Conservation (phyloP, 30 jellyfish, hydroid and myxozoan species). For the Morbakka virulenta region DNA sequence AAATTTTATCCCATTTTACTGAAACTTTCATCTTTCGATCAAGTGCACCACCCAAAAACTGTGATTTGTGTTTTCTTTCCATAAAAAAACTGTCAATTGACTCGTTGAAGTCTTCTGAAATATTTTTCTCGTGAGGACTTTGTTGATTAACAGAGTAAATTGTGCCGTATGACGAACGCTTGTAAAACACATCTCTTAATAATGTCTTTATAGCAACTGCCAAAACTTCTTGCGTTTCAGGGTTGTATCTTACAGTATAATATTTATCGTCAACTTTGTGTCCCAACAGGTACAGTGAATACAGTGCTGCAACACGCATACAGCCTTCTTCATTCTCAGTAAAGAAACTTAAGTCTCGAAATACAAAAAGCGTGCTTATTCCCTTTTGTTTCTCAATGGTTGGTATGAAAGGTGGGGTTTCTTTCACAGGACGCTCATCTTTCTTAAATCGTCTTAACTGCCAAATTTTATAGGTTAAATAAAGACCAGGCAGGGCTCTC, state of each 20-base stretch:
- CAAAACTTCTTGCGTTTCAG: slow-evolving; percentile 29
- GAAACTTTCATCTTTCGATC: slow-evolving; percentile 1
- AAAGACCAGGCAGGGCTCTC: slow-evolving; percentile 23
- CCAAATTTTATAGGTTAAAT: slow-evolving; percentile 10
- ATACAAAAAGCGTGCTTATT: slow-evolving; percentile 21
- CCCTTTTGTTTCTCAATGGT: slow-evolving; percentile 22
- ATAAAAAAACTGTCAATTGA: slow-evolving; percentile 38
- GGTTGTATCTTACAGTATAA: slow-evolving; percentile 46
- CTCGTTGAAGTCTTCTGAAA: slow-evolving; percentile 6
- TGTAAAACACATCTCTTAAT: slow-evolving; percentile 11
- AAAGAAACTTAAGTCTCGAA: slow-evolving; percentile 31
- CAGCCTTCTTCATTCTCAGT: slow-evolving; percentile 47
- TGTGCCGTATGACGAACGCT: slow-evolving; percentile 39
- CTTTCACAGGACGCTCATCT: background rate
- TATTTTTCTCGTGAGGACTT: background rate
- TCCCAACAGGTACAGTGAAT: slow-evolving; percentile 53
- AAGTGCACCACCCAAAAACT: slow-evolving; percentile 8
- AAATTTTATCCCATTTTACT: slow-evolving; percentile 20
- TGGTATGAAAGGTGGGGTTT: slow-evolving; percentile 17
- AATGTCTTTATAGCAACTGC: slow-evolving; percentile 26
- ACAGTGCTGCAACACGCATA: slow-evolving; percentile 61
- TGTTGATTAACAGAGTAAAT: slow-evolving; percentile 28
- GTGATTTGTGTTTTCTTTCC: slow-evolving; percentile 10
- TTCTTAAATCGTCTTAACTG: background rate
- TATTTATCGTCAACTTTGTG: slow-evolving; percentile 19